phyloP scores from a whole-genome alignment of 2,113 vertebrate genomes.

The Marmota monax region DNA sequence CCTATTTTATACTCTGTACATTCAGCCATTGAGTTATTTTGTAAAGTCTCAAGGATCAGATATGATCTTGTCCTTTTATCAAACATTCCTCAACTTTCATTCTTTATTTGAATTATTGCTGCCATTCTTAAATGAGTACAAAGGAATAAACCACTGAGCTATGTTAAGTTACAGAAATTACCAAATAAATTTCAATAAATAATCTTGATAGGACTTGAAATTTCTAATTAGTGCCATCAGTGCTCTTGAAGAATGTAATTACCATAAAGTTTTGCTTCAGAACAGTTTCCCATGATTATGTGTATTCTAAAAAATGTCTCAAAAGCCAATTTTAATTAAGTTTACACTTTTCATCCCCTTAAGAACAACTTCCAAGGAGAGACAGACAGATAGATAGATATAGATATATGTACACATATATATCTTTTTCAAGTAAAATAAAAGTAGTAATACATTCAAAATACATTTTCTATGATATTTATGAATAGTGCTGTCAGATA shows the following conservation, averaged over 20 bases:
- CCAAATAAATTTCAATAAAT: slow-evolving; percentile 61
- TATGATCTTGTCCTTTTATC: slow-evolving; percentile 37
- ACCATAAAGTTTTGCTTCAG: slow-evolving; percentile 44
- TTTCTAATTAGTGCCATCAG: slow-evolving; percentile 74
- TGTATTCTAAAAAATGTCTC: slow-evolving; percentile 21
- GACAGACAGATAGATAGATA: no score
- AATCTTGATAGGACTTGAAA: slow-evolving; percentile 58
- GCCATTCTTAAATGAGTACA: not conserved
- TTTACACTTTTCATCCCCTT: not conserved
- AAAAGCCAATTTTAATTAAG: slow-evolving; percentile 62
- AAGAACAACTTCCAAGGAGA: slow-evolving; percentile 67
- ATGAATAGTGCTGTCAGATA: not conserved
- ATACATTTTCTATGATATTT: not conserved
- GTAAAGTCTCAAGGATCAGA: not conserved
- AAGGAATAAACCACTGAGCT: slow-evolving; percentile 40
- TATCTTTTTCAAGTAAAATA: slow-evolving; percentile 57
- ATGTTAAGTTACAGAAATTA: not conserved
- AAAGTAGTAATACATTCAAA: not conserved
- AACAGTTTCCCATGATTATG: slow-evolving; percentile 43
- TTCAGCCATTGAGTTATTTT: slow-evolving; percentile 30
- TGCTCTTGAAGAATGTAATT: slow-evolving; percentile 44
- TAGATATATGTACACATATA: not conserved
- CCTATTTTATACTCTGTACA: not conserved
- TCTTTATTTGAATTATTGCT: slow-evolving; percentile 47
- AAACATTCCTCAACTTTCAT: slow-evolving; percentile 44